A percentile compares a stretch with the other conserved stretches of the same genome.
Evolutionary conservation across 92 coral and sea anemone genomes (phyloP).

Genomic region (Porites lobata): DNA sequence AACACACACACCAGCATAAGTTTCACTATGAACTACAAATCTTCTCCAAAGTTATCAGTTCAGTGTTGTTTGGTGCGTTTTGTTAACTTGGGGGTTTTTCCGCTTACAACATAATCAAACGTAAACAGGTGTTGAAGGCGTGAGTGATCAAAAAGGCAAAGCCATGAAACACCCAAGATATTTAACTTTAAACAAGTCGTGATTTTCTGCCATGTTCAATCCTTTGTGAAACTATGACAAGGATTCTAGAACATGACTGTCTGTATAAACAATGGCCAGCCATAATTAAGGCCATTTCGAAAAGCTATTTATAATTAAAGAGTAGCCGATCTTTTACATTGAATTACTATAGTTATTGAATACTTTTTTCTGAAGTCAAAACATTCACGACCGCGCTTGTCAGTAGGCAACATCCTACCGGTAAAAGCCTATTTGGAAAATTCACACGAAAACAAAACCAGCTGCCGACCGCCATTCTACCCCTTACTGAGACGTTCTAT

Average conservation of each 20-base stretch:
- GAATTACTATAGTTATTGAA: neutral
- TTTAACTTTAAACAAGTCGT: neutral
- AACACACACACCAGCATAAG: too few species aligned
- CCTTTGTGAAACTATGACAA: neutral
- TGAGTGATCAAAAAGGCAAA: neutral
- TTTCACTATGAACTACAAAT: too few species aligned
- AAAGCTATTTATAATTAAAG: neutral
- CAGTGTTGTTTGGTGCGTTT: neutral
- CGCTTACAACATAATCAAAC: neutral
- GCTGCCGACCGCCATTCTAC: neutral
- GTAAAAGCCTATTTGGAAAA: conserved; percentile 31
- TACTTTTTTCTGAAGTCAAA: neutral
- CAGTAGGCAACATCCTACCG: neutral
- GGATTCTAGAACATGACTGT: neutral
- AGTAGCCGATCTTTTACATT: neutral
- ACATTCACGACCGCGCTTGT: neutral
- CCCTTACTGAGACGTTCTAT: conserved; percentile 20
- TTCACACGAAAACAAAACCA: conserved; percentile 9
- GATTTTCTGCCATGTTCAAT: neutral
- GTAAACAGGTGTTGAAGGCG: neutral
- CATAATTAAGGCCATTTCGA: conserved; percentile 15
- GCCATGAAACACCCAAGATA: neutral
- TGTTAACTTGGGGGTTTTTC: neutral
- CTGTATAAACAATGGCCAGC: neutral
- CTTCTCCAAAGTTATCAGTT: neutral